Conservation (phyloP, 2,797 vertebrate species). For the Helostoma temminkii region DNA sequence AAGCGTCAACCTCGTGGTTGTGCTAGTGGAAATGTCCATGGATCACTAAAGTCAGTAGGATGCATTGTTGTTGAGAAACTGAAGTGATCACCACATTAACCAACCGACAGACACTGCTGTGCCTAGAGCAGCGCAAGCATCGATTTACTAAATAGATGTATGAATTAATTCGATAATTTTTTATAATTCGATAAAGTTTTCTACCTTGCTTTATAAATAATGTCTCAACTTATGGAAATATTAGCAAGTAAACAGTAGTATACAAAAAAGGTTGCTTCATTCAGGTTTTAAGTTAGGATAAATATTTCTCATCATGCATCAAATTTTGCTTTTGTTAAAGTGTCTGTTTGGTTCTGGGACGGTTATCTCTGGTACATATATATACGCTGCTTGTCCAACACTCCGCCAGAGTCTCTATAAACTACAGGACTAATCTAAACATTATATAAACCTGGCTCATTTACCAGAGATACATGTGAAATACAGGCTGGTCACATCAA, state of each 20-base stretch:
- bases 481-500: conserved; percentile 53
- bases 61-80: not conserved
- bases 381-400: conserved; percentile 38
- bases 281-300: not conserved
- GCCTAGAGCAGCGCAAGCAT: not conserved
- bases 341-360: conserved; percentile 51
- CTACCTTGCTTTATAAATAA: too few species aligned
- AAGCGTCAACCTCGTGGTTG: not conserved
- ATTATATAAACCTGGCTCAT: conserved; percentile 54
- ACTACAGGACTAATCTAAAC: conserved; percentile 57
- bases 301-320: conserved; percentile 11
- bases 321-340: conserved; percentile 52
- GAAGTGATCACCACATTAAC: not conserved
- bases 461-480: conserved; percentile 61
- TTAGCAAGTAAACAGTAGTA: not conserved
- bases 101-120: not conserved
- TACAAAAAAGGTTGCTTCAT: not conserved
- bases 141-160: too few species aligned
- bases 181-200: too few species aligned
- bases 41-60: not conserved
- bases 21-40: not conserved
- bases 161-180: too few species aligned
- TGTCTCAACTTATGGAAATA: too few species aligned
- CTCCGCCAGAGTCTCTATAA: conserved; percentile 35
- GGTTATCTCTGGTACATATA: conserved; percentile 12